phyloP scores from a whole-genome alignment of 1,140 invertebrate genomes.

The Akabosia matsudoensis region DNA sequence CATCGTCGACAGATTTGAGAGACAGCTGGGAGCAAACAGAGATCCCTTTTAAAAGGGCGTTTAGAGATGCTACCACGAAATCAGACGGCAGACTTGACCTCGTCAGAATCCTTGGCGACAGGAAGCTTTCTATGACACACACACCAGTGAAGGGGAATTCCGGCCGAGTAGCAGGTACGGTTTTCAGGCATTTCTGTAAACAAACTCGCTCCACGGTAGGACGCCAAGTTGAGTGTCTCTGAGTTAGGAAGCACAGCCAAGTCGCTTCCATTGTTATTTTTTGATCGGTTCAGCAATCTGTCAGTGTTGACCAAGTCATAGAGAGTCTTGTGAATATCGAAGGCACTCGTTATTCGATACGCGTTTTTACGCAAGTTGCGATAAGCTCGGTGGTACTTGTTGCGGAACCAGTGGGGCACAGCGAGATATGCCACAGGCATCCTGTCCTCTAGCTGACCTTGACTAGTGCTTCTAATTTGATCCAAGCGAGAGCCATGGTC shows the following conservation, averaged over 20 bases:
- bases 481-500: constrained; percentile 76
- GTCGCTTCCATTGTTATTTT: not conserved
- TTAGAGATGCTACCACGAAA: not conserved
- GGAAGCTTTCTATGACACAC: constrained; percentile 25
- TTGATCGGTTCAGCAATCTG: not conserved
- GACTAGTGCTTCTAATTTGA: constrained; percentile 68
- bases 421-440: constrained; percentile 78
- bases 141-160: constrained; percentile 54
- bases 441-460: constrained; percentile 82
- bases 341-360: constrained; percentile 74
- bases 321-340: constrained; percentile 74
- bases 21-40: not conserved
- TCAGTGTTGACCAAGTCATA: constrained; percentile 59
- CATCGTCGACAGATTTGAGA: not conserved
- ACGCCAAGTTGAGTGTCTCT: not conserved
- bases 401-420: constrained; percentile 69
- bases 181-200: constrained; percentile 66
- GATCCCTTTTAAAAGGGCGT: not conserved
- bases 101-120: not conserved
- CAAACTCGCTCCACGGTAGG: constrained; percentile 63
- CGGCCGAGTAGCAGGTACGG: constrained; percentile 70
- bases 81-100: not conserved
- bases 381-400: constrained; percentile 62
- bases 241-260: not conserved
- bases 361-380: constrained; percentile 67